Evolutionary conservation across 2,888 invertebrate genomes (phyloP).

Genomic region (Drosophila falleni): DNA sequence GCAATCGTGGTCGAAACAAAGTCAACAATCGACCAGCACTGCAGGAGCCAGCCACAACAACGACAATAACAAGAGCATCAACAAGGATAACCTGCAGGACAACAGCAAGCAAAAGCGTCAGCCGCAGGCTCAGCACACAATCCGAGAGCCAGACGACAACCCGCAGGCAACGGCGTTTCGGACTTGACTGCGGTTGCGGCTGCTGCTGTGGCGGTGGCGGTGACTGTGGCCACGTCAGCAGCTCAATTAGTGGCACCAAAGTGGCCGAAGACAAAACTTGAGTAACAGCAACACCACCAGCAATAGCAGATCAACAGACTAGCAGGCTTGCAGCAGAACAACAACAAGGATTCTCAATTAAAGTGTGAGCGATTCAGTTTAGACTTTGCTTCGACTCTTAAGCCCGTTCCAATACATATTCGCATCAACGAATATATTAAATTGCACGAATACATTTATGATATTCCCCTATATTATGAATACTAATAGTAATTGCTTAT

Average conservation of each 20-base stretch:
- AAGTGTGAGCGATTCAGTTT: constrained; percentile 41
- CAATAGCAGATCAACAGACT: constrained; percentile 13
- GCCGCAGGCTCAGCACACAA: constrained; percentile 39
- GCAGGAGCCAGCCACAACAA: constrained; percentile 33
- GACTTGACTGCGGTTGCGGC: constrained; percentile 25
- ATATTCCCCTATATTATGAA: constrained; percentile 17
- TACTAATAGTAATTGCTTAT: constrained; percentile 28
- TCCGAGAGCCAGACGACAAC: constrained; percentile 28
- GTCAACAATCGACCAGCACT: constrained; percentile 47
- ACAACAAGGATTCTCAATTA: constrained; percentile 27
- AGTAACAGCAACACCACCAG: constrained; percentile 17
- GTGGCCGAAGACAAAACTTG: constrained; percentile 76
- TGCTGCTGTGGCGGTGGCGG: constrained; percentile 2
- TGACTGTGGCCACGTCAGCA: constrained; percentile 44
- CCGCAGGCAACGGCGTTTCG: constrained; percentile 42
- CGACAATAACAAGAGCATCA: constrained; percentile 12
- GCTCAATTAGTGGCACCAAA: constrained; percentile 79
- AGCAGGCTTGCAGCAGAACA: constrained; percentile 2
- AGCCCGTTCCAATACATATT: constrained; percentile 28
- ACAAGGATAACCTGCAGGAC: constrained; percentile 22
- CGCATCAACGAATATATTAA: constrained; percentile 5
- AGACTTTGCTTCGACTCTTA: constrained; percentile 53
- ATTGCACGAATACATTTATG: constrained; percentile 22
- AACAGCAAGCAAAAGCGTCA: constrained; percentile 26
- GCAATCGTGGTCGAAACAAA: constrained; percentile 55